These are phyloP conservation scores for Argyrosomus japonicus DNA, from an alignment of 2,113 vertebrate genomes.

Conservation along the genomic window DNA sequence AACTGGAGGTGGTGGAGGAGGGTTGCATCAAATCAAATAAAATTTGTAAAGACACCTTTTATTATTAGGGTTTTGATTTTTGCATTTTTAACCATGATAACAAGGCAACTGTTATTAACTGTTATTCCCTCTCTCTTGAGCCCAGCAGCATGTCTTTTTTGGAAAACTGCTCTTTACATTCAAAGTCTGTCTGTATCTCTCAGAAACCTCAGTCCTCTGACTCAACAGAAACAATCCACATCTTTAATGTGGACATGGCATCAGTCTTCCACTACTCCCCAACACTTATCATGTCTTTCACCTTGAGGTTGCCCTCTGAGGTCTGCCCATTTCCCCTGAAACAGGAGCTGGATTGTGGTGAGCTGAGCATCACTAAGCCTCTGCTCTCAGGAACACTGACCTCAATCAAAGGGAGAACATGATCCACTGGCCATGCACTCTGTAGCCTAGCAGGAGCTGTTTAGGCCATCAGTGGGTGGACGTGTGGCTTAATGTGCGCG, in stretches of 20 bases:
- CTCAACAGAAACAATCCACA: constrained; percentile 32
- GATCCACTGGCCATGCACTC: constrained; percentile 70
- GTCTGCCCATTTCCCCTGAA: constrained; percentile 64
- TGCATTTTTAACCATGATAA: background rate
- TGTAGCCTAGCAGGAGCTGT: constrained; percentile 49
- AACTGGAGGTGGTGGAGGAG: background rate
- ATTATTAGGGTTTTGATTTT: background rate
- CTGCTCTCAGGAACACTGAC: constrained; percentile 60
- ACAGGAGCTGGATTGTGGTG: constrained; percentile 71
- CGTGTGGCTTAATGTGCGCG: background rate
- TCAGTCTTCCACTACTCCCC: constrained; percentile 16
- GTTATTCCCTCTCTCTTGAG: background rate
- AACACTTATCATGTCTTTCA: constrained; percentile 54
- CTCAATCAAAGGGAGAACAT: constrained; percentile 69
- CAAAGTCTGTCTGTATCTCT: constrained; percentile 19
- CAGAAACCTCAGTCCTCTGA: constrained; percentile 40
- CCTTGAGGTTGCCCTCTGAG: constrained; percentile 69
- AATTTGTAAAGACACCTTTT: background rate
- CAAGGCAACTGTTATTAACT: background rate
- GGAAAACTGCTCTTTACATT: background rate
- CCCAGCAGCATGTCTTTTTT: background rate
- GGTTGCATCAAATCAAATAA: background rate
- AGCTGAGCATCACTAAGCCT: constrained; percentile 50
- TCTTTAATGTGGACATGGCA: constrained; percentile 16
- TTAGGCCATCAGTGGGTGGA: constrained; percentile 37